These are phyloP conservation scores for Dendrolimus kikuchii DNA, from an alignment of 1,140 invertebrate species.

Conservation along the genomic window DNA sequence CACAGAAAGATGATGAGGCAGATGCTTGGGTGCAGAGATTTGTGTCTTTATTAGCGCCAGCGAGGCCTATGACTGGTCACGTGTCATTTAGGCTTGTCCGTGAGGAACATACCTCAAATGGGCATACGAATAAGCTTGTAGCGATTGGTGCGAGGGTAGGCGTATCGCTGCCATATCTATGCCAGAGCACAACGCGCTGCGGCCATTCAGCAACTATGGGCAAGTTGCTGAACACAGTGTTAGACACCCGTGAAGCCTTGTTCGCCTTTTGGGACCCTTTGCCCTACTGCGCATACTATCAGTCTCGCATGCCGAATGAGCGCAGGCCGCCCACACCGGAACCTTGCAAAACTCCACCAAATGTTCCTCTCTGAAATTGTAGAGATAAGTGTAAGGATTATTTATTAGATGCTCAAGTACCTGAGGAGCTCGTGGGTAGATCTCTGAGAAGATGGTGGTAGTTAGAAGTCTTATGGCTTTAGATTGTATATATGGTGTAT, in stretches of 20 bases:
- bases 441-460: conserved; percentile 13
- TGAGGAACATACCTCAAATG: conserved; percentile 59
- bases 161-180: conserved; percentile 83
- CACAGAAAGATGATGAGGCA: conserved; percentile 78
- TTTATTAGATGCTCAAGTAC: conserved; percentile 60
- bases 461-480: no score
- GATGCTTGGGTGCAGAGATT: conserved; percentile 81
- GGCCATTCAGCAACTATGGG: conserved; percentile 72
- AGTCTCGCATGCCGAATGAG: conserved; percentile 80
- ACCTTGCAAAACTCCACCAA: conserved; percentile 58
- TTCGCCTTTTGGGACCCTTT: conserved; percentile 88
- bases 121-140: conserved; percentile 53
- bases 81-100: conserved; percentile 81
- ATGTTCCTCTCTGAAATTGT: conserved; percentile 59
- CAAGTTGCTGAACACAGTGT: conserved; percentile 76
- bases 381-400: conserved; percentile 49
- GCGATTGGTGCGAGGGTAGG: conserved; percentile 81
- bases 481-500: no score
- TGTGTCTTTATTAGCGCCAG: conserved; percentile 75
- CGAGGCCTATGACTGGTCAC: conserved; percentile 80
- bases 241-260: conserved; percentile 82
- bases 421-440: conserved; percentile 57
- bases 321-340: conserved; percentile 43
- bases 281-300: conserved; percentile 87
- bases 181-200: conserved; percentile 76